Evolutionary conservation across 2,113 vertebrate genomes (phyloP).

Genomic region (Psettodes erumei): DNA sequence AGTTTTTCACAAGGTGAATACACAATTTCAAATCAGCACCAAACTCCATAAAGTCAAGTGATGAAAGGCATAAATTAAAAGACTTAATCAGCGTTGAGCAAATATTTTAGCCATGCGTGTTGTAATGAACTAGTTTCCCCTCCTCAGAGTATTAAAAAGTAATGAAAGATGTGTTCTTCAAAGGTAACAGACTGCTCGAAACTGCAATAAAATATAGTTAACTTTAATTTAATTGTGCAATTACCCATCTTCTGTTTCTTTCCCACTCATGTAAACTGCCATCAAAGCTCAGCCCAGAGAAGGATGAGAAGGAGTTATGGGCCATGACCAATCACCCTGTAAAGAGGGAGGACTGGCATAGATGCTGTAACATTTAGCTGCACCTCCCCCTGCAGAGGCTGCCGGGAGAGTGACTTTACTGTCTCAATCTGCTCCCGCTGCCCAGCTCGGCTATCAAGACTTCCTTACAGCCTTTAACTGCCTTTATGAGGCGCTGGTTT

Average conservation of each 20-base stretch:
- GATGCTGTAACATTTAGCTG: conserved; percentile 71
- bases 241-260: conserved; percentile 51
- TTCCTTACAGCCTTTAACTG: conserved; percentile 66
- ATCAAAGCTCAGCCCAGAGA: conserved; percentile 65
- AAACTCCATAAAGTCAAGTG: neutral
- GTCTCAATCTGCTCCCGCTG: conserved; percentile 74
- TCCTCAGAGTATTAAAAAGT: conserved; percentile 9
- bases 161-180: conserved; percentile 28
- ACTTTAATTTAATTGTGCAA: conserved; percentile 61
- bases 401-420: conserved; percentile 70
- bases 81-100: neutral
- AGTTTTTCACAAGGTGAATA: neutral
- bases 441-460: conserved; percentile 65
- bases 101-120: neutral
- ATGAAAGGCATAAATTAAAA: neutral
- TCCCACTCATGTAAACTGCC: conserved; percentile 57
- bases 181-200: conserved; percentile 33
- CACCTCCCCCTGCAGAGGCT: conserved; percentile 62
- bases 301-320: conserved; percentile 73
- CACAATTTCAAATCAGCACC: neutral
- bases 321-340: conserved; percentile 76
- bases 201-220: conserved; percentile 61
- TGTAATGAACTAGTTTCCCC: conserved; percentile 13
- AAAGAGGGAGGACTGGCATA: conserved; percentile 68
- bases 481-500: conserved; percentile 67